A percentile compares a stretch with the other conserved stretches of the same genome.
Conservation (phyloP, 2,888 invertebrate genomes). For the Frankliniella fusca region DNA sequence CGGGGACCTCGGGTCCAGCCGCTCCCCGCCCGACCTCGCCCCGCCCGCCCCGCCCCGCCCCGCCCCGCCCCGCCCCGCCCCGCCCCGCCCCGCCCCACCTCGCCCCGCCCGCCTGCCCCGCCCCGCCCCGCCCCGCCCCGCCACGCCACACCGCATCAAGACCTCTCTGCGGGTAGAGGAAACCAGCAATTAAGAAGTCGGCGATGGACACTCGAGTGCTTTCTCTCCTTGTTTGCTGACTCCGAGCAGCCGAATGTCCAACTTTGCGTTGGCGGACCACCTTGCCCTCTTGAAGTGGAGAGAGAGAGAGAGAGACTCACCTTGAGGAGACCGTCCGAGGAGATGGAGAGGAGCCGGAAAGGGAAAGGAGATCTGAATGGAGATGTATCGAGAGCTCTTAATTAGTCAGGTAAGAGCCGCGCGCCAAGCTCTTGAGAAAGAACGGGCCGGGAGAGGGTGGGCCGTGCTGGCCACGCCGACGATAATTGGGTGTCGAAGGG, state of each 20-base stretch:
- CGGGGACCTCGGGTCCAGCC: too few relatives aligned
- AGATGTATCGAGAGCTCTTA: conserved; percentile 20
- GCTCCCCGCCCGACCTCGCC: too few relatives aligned
- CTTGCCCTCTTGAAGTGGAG: too few relatives aligned
- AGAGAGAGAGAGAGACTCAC: too few relatives aligned
- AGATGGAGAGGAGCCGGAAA: not conserved
- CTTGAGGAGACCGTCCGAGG: not conserved
- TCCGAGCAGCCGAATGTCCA: not conserved
- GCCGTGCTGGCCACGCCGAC: too few relatives aligned
- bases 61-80: not conserved
- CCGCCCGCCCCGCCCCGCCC: too few relatives aligned
- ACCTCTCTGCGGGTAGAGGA: not conserved
- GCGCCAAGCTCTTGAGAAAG: not conserved
- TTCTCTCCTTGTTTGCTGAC: not conserved
- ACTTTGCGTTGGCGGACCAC: too few relatives aligned
- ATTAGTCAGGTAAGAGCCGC: conserved; percentile 4
- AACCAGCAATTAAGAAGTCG: conserved; percentile 1
- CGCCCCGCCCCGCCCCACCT: too few relatives aligned
- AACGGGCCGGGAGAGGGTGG: too few relatives aligned
- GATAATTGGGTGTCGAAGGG: too few relatives aligned
- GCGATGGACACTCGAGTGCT: not conserved
- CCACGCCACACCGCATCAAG: not conserved
- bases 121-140: not conserved
- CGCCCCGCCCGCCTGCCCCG: too few relatives aligned
- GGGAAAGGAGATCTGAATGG: not conserved